Base-by-base conservation (phyloP, 2,113 vertebrate genomes). In the Protomyctophum bolini region DNA sequence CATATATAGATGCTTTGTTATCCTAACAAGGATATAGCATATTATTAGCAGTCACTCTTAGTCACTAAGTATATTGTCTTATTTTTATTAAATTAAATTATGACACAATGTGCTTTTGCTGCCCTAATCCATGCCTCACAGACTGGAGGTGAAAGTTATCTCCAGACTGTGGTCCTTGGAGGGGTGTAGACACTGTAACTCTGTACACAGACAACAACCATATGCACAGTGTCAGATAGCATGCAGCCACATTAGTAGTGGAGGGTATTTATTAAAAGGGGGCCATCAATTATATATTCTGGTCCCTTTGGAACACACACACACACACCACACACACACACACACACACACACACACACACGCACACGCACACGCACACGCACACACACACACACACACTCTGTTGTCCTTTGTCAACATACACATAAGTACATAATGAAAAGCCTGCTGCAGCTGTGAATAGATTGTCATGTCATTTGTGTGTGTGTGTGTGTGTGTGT, bases 161-260 rank as follows among this genome's bases (percentile, higher is more conserved):
- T 63, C n/a, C 10, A 54, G 11, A 59, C 15, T 15, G 46, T 51
- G 58, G 61, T 56, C 33, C n/a, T 58, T 6, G 9, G 6, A 66
- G 47, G 47, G 58, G 68, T 71, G 12, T 51, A 74, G 71, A 78
- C 66, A 79, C 76, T 77, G 80, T 11, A 68, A 81, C 83, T 81
- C 79, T 85, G 81, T 82, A 70, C 21, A 21, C 54, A 51, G 51
- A 56, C 64, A 72, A 79, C 70, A 76, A 63, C 68, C 73, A 74
- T 80, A 66, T 75, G 68, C 81, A 52, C 63, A 56, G 81, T 76
- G 82, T 77, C 78, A 76, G 77, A 58, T 73, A 79, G 75, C 79
- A 73, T n/a, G 61, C 76, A 83, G 84, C 88, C 88, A 87, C 87
- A 84, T 80, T 75, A 86, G 79, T 10, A 74, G 21, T 21, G 70